A percentile compares a stretch with the other conserved stretches of the same genome.
phyloP scores from a whole-genome alignment of 2,113 vertebrate species.

The Atractosteus spatula region DNA sequence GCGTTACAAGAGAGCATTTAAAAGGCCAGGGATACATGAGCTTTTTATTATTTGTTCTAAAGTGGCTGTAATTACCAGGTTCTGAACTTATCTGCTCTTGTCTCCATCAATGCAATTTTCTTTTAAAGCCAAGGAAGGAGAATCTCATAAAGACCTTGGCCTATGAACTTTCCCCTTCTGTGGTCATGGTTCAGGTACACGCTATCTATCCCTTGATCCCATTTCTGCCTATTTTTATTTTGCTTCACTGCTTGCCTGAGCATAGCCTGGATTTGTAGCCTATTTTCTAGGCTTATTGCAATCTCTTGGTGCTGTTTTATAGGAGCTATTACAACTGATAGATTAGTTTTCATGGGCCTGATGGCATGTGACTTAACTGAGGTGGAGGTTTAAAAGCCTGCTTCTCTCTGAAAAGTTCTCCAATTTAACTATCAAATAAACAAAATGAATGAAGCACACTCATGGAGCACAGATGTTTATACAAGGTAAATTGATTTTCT shows the following conservation, averaged over 20 bases:
- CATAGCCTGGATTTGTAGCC: slow-evolving; percentile 84
- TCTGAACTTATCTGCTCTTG: slow-evolving; percentile 21
- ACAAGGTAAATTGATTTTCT: slow-evolving; percentile 33
- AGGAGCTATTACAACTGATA: slow-evolving; percentile 83
- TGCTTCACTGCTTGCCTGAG: slow-evolving; percentile 81
- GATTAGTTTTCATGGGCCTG: slow-evolving; percentile 73
- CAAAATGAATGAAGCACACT: slow-evolving; percentile 33
- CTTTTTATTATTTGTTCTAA: slow-evolving; percentile 1
- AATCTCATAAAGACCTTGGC: slow-evolving; percentile 67
- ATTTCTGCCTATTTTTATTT: slow-evolving; percentile 78
- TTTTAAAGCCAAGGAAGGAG: slow-evolving; percentile 32
- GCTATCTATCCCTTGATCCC: slow-evolving; percentile 66
- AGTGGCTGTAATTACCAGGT: slow-evolving; percentile 25
- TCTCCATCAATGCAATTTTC: slow-evolving; percentile 14
- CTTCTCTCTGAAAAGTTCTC: slow-evolving; percentile 23
- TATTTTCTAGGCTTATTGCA: slow-evolving; percentile 81
- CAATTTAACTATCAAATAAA: slow-evolving; percentile 55
- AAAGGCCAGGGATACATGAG: not conserved
- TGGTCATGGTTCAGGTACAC: slow-evolving; percentile 69
- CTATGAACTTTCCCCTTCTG: slow-evolving; percentile 64
- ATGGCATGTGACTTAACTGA: slow-evolving; percentile 73
- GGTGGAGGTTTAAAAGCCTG: slow-evolving; percentile 21
- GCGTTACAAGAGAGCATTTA: not conserved
- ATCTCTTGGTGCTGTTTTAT: slow-evolving; percentile 78
- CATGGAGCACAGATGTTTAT: slow-evolving; percentile 24